A percentile compares a stretch with the other conserved stretches of the same genome.
Conservation (phyloP, 2,797 vertebrate species). For the Natrix natrix region DNA sequence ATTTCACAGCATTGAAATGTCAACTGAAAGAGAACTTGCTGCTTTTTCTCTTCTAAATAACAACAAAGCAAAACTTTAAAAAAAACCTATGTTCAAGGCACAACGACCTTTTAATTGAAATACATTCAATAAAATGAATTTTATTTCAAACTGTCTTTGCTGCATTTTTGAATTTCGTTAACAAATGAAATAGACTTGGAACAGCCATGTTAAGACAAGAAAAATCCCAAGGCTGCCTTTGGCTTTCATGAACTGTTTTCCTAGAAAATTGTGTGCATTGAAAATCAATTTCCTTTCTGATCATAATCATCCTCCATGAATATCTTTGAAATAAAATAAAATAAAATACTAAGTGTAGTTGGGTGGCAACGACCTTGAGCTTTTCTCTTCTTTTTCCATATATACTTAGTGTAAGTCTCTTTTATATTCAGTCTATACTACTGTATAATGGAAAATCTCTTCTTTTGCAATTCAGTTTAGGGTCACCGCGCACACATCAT, state of each 20-base stretch:
- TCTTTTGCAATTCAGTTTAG: background rate
- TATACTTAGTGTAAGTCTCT: background rate
- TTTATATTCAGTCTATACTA: background rate
- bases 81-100: background rate
- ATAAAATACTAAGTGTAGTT: background rate
- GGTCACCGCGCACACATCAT: background rate
- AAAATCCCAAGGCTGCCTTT: background rate
- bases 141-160: background rate
- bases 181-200: background rate
- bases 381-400: background rate
- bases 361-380: background rate
- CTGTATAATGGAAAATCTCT: background rate
- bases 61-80: background rate
- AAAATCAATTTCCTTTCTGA: constrained; percentile 6
- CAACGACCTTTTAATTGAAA: background rate
- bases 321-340: background rate
- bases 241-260: background rate
- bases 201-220: background rate
- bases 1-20: background rate
- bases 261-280: background rate
- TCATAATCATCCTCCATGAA: background rate
- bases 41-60: background rate
- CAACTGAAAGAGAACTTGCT: background rate
- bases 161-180: background rate
- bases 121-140: background rate